Evolutionary conservation across 2,888 invertebrate genomes (phyloP), one percentile per base, ranked within the genome.

Genomic region (Crematogaster levior): DNA sequence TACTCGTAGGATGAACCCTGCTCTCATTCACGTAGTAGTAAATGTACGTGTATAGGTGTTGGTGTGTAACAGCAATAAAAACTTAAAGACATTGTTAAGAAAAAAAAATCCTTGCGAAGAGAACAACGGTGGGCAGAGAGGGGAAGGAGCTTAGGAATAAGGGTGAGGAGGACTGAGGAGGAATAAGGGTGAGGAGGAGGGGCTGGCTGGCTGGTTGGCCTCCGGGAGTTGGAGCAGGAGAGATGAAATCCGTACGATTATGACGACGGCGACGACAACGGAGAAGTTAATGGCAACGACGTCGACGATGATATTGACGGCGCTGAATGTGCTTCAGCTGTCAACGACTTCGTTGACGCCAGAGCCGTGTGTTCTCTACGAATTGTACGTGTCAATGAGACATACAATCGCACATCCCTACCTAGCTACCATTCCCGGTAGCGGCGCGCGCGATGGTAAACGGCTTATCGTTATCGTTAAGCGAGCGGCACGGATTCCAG

Each of bases 401-500:
- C 90, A 90, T 88, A 90, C 88, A 91, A 93, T 88, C 91, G 91
- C 87, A 92, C 91, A 92, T 91, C 92, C 92, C 92, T 93, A 92
- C 92, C 93, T 92, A 92, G 91, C 92, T 93, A 93, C 91, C 92
- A 92, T 91, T 85, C 92, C 91, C 91, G 90, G 91, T 91, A 90
- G 89, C 89, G 88, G 91, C 91, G 90, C 91, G 93, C 91, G 92
- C 92, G 91, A 93, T 92, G 91, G 92, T 93, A 92, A 93, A 93
- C 93, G 92, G 93, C 92, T 91, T 90, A 89, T 92, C 87, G 86
- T 88, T 88, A 92, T 92, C 91, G 90, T 93, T 91, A 92, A 94
- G 94, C 94, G 92, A 93, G 93, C 94, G 92, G 92, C 93, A 93
- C 92, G 90, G 88, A 91, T 92, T 90, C 88, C 89, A 88, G 89